Evolutionary conservation across 1,140 invertebrate species (phyloP).

Genomic region (Panagrolaimus sp.): DNA sequence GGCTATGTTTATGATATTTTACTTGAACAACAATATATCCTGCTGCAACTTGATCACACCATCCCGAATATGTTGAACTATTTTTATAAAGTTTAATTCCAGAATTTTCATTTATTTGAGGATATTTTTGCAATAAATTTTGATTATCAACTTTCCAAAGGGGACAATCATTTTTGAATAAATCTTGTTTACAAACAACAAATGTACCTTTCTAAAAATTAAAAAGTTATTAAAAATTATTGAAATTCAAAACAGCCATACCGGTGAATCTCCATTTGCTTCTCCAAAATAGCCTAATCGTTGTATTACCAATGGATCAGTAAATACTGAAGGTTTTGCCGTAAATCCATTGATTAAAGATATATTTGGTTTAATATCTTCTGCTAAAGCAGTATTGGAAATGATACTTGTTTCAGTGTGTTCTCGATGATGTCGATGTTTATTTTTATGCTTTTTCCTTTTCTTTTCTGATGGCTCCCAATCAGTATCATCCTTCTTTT

Average conservation of each 20-base stretch:
- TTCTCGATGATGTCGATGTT: neutral
- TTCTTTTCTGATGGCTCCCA: constrained; percentile 9
- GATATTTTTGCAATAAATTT: constrained; percentile 42
- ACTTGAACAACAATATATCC: constrained; percentile 28
- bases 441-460: neutral
- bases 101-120: neutral
- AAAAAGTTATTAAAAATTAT: neutral
- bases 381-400: no score
- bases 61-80: constrained; percentile 40
- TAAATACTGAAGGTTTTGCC: neutral
- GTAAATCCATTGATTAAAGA: no score
- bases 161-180: constrained; percentile 34
- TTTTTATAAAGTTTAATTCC: neutral
- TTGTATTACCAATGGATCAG: constrained; percentile 12
- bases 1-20: constrained; percentile 28
- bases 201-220: constrained; percentile 37
- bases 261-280: constrained; percentile 28
- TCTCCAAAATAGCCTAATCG: constrained; percentile 23
- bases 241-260: no score
- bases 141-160: constrained; percentile 44
- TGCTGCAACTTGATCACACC: constrained; percentile 37
- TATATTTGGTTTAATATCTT: no score
- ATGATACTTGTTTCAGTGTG: no score
- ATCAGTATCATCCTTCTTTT: neutral
- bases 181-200: constrained; percentile 35